A percentile compares a stretch with the other conserved stretches of the same genome.
phyloP scores from a whole-genome alignment of 2,888 invertebrate genomes.

The Catocala nupta region DNA sequence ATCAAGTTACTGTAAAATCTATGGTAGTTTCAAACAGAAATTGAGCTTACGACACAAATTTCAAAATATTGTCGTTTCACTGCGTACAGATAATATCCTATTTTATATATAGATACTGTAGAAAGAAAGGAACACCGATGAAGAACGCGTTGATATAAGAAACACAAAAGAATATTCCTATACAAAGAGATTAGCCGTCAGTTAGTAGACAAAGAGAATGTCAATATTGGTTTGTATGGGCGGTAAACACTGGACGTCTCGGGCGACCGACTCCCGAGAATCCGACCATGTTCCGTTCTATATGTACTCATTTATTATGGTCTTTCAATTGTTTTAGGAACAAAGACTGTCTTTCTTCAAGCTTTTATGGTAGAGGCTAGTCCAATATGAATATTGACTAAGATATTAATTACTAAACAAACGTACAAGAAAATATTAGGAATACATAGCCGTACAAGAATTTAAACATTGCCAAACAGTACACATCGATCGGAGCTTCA shows the following conservation, averaged over 20 bases:
- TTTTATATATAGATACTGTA: background rate
- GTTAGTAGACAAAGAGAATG: slow-evolving; percentile 79
- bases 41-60: slow-evolving; percentile 13
- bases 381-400: slow-evolving; percentile 12
- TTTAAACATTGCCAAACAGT: slow-evolving; percentile 19
- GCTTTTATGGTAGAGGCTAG: slow-evolving; percentile 26
- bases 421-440: background rate
- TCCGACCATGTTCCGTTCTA: slow-evolving; percentile 64
- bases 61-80: slow-evolving; percentile 13
- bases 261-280: slow-evolving; percentile 73
- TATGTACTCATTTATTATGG: slow-evolving; percentile 58
- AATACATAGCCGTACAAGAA: background rate
- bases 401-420: background rate
- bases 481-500: slow-evolving; percentile 19
- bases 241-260: slow-evolving; percentile 74
- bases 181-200: slow-evolving; percentile 80
- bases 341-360: slow-evolving; percentile 62
- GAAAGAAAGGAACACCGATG: slow-evolving; percentile 40
- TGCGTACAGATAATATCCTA: background rate
- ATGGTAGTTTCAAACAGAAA: slow-evolving; percentile 29
- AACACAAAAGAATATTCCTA: slow-evolving; percentile 71
- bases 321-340: slow-evolving; percentile 70
- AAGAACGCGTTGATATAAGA: slow-evolving; percentile 54
- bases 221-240: slow-evolving; percentile 82
- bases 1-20: slow-evolving; percentile 21